phyloP scores from a whole-genome alignment of 2,113 vertebrate species.

The Oxygymnocypris stewartii region DNA sequence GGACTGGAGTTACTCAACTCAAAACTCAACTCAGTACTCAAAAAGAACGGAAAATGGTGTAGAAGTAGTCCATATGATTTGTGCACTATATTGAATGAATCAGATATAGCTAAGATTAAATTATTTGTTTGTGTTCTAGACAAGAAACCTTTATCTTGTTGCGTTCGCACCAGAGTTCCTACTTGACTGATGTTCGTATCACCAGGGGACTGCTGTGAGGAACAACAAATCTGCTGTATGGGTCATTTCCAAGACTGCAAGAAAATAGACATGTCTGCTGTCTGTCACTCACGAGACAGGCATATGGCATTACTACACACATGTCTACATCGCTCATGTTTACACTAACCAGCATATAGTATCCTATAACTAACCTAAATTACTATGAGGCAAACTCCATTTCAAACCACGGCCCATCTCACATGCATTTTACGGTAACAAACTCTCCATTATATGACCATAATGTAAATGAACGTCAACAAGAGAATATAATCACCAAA shows the following conservation, averaged over 20 bases:
- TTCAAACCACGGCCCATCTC: neutral
- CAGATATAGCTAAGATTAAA: neutral
- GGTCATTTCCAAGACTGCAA: slow-evolving; percentile 36
- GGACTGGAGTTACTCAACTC: neutral
- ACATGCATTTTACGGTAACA: neutral
- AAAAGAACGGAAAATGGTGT: neutral
- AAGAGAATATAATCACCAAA: slow-evolving; percentile 42
- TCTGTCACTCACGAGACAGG: slow-evolving; percentile 10
- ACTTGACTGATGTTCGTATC: slow-evolving; percentile 40
- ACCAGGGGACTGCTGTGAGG: slow-evolving; percentile 37
- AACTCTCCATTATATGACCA: slow-evolving; percentile 2
- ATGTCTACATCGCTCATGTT: neutral
- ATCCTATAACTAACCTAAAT: slow-evolving; percentile 16
- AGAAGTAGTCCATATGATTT: neutral
- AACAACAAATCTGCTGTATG: slow-evolving; percentile 44
- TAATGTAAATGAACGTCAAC: slow-evolving; percentile 57
- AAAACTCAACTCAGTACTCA: no score
- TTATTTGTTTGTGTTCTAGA: neutral
- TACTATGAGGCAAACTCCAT: neutral
- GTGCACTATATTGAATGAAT: neutral
- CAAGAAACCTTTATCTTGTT: slow-evolving; percentile 7
- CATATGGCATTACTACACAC: neutral
- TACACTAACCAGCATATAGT: slow-evolving; percentile 5
- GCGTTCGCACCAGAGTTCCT: neutral
- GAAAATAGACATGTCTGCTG: slow-evolving; percentile 45